Percentiles rank a stretch among this genome's conserved stretches.
Evolutionary conservation across 1,140 invertebrate genomes (phyloP).

Genomic region (Physella acuta): DNA sequence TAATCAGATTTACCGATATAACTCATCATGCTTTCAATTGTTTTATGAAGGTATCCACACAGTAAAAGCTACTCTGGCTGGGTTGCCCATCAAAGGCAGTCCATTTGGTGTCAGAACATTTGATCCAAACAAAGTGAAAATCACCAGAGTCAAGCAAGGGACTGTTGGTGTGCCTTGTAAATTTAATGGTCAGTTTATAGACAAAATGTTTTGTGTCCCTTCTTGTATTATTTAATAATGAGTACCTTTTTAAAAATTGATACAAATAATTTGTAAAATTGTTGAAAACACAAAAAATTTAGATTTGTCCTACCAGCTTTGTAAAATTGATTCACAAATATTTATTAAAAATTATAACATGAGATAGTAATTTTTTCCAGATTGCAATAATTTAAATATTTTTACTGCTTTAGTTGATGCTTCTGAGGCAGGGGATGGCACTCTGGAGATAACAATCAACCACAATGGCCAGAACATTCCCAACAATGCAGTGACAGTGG

Average conservation of each 20-base stretch:
- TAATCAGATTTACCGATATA: not conserved
- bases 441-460: constrained; percentile 94
- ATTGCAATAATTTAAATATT: not conserved
- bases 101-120: constrained; percentile 92
- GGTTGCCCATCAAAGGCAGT: constrained; percentile 83
- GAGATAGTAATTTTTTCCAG: not conserved
- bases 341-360: too few relatives aligned
- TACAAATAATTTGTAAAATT: too few relatives aligned
- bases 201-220: too few relatives aligned
- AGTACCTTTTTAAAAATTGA: too few relatives aligned
- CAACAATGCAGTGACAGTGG: constrained; percentile 95
- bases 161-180: constrained; percentile 88
- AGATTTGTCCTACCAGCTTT: too few relatives aligned
- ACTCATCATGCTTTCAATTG: not conserved
- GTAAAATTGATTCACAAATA: too few relatives aligned
- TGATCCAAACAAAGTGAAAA: constrained; percentile 84
- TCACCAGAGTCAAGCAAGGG: constrained; percentile 81
- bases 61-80: constrained; percentile 88
- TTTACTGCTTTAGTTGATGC: constrained; percentile 82
- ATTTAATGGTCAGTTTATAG: constrained; percentile 78
- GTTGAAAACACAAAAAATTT: too few relatives aligned
- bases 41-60: constrained; percentile 72
- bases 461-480: constrained; percentile 88
- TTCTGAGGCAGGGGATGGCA: constrained; percentile 94
- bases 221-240: too few relatives aligned